Conservation (phyloP, 2,888 invertebrate genomes). For the Thyatira batis region DNA sequence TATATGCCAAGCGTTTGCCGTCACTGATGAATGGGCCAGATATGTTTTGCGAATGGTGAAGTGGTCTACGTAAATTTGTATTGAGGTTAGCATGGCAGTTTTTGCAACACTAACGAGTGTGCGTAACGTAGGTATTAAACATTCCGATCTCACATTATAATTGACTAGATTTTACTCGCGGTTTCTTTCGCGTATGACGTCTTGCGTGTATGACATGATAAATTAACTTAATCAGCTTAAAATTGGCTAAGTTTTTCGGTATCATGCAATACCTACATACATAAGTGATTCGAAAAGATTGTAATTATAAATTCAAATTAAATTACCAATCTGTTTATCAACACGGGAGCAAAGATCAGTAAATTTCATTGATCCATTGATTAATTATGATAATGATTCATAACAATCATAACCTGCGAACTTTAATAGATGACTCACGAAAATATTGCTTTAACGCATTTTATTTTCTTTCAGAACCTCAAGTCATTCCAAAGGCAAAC, state of each 20-base stretch:
- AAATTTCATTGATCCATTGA: too few relatives aligned
- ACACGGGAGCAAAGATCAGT: too few relatives aligned
- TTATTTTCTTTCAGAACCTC: constrained; percentile 55
- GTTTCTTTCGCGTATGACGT: background rate
- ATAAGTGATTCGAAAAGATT: too few relatives aligned
- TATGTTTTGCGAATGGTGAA: constrained; percentile 9
- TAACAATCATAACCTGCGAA: too few relatives aligned
- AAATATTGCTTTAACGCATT: constrained; percentile 18
- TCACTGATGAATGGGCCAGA: constrained; percentile 24
- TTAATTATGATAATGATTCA: background rate
- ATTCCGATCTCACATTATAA: background rate
- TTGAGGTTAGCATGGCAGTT: constrained; percentile 39
- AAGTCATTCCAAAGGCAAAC: constrained; percentile 59
- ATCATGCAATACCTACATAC: too few relatives aligned
- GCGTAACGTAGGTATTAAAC: background rate
- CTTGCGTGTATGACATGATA: background rate
- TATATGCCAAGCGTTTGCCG: background rate
- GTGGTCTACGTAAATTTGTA: constrained; percentile 6
- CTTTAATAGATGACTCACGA: too few relatives aligned
- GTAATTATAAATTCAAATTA: too few relatives aligned
- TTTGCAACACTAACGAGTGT: constrained; percentile 11
- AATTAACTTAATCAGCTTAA: background rate
- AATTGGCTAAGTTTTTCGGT: background rate
- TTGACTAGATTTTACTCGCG: background rate
- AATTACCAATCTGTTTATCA: too few relatives aligned